A percentile compares a stretch with the other conserved stretches of the same genome.
phyloP scores from a whole-genome alignment of 2,797 vertebrate species.

The Neopelma chrysocephalum region DNA sequence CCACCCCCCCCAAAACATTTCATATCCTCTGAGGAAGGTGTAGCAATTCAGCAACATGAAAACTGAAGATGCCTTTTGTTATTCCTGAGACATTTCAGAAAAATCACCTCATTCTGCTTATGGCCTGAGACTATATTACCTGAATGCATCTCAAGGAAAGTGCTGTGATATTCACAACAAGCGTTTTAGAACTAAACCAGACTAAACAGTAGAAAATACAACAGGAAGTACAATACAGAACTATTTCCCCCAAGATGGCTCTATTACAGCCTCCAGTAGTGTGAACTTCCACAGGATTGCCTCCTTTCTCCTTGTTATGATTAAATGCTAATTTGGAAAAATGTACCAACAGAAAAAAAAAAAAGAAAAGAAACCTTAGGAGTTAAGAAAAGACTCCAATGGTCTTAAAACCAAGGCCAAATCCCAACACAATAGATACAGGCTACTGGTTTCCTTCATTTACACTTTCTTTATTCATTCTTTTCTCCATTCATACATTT shows the following conservation, averaged over 20 bases:
- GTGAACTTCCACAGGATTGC: not conserved
- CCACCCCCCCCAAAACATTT: not conserved
- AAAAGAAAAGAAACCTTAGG: not conserved
- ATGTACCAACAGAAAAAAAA: not conserved
- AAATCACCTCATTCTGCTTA: not conserved
- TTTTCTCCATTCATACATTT: not conserved
- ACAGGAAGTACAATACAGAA: not conserved
- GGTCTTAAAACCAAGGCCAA: not conserved
- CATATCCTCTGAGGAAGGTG: not conserved
- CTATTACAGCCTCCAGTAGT: conserved; percentile 20
- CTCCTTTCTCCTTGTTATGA: conserved; percentile 31
- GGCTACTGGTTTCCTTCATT: not conserved
- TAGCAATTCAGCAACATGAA: not conserved
- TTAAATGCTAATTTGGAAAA: conserved; percentile 38
- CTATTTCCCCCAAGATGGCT: not conserved
- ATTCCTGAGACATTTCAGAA: not conserved
- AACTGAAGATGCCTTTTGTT: not conserved
- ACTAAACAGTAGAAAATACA: conserved; percentile 25
- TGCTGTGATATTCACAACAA: not conserved
- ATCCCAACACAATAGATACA: not conserved
- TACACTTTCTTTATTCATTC: not conserved
- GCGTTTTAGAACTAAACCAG: not conserved
- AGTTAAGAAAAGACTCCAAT: not conserved
- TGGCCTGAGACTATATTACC: not conserved
- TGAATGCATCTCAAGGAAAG: not conserved